Evolutionary conservation across 2,113 vertebrate species (phyloP).

Genomic region (Thunnus maccoyii): DNA sequence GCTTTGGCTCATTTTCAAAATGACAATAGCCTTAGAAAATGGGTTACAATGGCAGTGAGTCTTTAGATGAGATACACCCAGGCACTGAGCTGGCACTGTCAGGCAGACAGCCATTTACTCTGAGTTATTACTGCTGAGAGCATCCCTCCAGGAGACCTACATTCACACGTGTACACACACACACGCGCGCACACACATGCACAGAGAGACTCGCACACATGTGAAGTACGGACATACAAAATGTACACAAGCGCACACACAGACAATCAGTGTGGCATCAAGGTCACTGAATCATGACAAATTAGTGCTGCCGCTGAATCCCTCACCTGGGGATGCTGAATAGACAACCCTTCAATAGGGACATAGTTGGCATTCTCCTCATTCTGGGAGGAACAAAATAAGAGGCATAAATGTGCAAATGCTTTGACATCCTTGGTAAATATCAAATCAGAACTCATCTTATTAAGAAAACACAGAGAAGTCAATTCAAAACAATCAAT

Average conservation of each 20-base stretch:
- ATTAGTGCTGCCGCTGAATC: constrained; percentile 65
- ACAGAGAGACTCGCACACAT: background rate
- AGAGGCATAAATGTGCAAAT: constrained; percentile 66
- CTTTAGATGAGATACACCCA: constrained; percentile 59
- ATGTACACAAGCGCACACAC: constrained; percentile 33
- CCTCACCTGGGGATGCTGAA: constrained; percentile 89
- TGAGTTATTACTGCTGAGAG: constrained; percentile 78
- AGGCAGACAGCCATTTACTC: constrained; percentile 69
- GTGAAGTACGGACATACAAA: background rate
- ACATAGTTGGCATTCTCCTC: constrained; percentile 86
- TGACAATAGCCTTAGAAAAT: constrained; percentile 70
- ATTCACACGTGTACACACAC: constrained; percentile 23
- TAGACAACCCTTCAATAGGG: constrained; percentile 87
- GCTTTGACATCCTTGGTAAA: constrained; percentile 48
- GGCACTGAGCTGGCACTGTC: constrained; percentile 51
- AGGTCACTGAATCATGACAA: constrained; percentile 79
- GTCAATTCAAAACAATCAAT: constrained; percentile 34
- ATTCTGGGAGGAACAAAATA: constrained; percentile 77
- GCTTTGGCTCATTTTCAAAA: constrained; percentile 67
- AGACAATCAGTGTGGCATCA: constrained; percentile 58
- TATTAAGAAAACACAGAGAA: constrained; percentile 37
- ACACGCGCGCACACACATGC: constrained; percentile 5
- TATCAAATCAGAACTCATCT: constrained; percentile 50
- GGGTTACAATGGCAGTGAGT: constrained; percentile 53
- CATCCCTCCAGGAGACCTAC: constrained; percentile 62